Conservation (phyloP, 2,113 vertebrate species). For the Chlamydotis undulata region DNA sequence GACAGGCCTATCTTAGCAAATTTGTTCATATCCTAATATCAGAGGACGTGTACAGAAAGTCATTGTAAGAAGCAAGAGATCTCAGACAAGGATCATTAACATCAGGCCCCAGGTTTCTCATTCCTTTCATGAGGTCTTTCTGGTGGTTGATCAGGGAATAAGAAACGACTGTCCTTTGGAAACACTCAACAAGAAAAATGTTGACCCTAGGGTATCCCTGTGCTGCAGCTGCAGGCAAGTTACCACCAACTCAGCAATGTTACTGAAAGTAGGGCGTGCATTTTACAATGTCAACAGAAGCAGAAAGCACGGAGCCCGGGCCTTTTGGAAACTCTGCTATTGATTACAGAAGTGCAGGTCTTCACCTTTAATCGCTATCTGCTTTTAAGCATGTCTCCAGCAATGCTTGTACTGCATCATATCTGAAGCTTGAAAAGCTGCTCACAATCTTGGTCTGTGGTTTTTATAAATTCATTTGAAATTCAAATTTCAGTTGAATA, state of each 20-base stretch:
- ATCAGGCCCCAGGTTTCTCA: background rate
- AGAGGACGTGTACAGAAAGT: background rate
- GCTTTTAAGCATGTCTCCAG: background rate
- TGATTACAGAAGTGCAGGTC: background rate
- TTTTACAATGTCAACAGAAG: background rate
- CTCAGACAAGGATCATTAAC: background rate
- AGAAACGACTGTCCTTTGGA: background rate
- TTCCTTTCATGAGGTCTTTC: background rate
- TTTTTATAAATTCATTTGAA: background rate
- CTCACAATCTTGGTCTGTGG: background rate
- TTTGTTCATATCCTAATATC: background rate
- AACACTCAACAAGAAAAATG: background rate
- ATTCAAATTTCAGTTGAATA: background rate
- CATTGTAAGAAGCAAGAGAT: background rate
- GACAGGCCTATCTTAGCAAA: background rate
- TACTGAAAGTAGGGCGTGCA: background rate
- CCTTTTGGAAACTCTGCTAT: background rate
- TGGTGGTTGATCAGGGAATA: background rate
- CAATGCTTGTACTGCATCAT: background rate
- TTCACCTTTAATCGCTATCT: background rate
- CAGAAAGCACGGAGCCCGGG: background rate
- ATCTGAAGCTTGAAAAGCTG: background rate
- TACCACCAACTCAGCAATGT: background rate
- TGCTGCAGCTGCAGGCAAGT: background rate
- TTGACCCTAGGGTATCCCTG: background rate